These are phyloP conservation scores for Paracyprichromis sp. DNA, from an alignment of 2,113 vertebrate genomes.

Conservation along the genomic window DNA sequence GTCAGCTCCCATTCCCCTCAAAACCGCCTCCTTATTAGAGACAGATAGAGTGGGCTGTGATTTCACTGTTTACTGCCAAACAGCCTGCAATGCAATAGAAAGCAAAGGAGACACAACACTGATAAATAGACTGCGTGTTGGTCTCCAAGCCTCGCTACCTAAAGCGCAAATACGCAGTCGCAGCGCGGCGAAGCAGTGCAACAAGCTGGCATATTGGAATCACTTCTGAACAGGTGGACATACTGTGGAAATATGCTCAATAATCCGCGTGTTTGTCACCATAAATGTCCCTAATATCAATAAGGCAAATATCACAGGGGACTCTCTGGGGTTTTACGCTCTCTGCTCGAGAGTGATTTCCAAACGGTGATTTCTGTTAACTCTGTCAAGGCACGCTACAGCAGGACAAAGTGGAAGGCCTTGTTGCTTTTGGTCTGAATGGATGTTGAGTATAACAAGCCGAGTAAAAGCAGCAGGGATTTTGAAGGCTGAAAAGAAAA, in stretches of 20 bases:
- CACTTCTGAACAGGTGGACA: not conserved
- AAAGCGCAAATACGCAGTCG: not conserved
- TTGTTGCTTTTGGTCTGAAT: not conserved
- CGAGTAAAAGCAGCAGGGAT: not conserved
- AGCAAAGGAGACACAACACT: constrained; percentile 34
- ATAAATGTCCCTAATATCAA: not conserved
- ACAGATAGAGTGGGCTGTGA: constrained; percentile 25
- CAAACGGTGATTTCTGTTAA: not conserved
- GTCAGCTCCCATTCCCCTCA: constrained; percentile 48
- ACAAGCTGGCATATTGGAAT: not conserved
- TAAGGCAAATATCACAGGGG: not conserved
- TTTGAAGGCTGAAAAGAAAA: not conserved
- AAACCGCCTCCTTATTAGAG: constrained; percentile 33
- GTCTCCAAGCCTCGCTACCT: not conserved
- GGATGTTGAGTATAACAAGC: not conserved
- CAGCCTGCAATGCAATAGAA: constrained; percentile 14
- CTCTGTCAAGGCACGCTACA: not conserved
- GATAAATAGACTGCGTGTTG: constrained; percentile 17
- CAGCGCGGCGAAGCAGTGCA: not conserved
- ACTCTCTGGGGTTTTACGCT: not conserved
- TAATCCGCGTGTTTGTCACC: not conserved
- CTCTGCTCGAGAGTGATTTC: not conserved
- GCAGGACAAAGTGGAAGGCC: not conserved
- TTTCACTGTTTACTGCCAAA: constrained; percentile 46
- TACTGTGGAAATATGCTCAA: not conserved